phyloP scores from a whole-genome alignment of 1,140 invertebrate species.

The Vanessa atalanta region DNA sequence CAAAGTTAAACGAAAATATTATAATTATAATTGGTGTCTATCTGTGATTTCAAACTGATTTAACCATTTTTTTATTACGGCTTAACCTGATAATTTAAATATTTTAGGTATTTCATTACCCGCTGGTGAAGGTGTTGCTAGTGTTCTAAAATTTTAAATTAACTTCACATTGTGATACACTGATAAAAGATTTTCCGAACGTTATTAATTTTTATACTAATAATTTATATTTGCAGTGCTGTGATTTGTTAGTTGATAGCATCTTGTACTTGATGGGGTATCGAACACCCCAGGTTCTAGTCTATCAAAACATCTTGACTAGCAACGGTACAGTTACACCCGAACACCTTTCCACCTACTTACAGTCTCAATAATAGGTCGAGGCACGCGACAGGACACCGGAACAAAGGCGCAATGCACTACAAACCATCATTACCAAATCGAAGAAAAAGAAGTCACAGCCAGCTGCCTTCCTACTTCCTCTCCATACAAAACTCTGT shows the following conservation, averaged over 20 bases:
- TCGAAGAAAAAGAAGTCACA: constrained; percentile 68
- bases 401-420: constrained; percentile 70
- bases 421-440: constrained; percentile 77
- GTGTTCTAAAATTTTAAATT: too few relatives aligned
- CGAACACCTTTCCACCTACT: constrained; percentile 78
- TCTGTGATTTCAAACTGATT: too few relatives aligned
- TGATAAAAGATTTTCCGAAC: too few relatives aligned
- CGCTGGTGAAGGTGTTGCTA: too few relatives aligned
- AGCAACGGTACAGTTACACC: constrained; percentile 60
- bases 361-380: constrained; percentile 58
- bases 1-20: too few relatives aligned
- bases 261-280: neutral
- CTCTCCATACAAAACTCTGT: constrained; percentile 73
- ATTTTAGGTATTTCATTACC: too few relatives aligned
- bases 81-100: too few relatives aligned
- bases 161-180: too few relatives aligned
- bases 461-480: constrained; percentile 78
- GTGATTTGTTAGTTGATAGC: neutral
- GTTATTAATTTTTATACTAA: neutral
- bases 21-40: too few relatives aligned
- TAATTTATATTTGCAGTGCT: neutral
- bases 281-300: constrained; percentile 25
- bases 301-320: constrained; percentile 70
- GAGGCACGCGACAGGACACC: constrained; percentile 75
- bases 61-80: too few relatives aligned